These are phyloP conservation scores for Drosophila insularis DNA, from an alignment of 1,140 invertebrate species.

Conservation along the genomic window DNA sequence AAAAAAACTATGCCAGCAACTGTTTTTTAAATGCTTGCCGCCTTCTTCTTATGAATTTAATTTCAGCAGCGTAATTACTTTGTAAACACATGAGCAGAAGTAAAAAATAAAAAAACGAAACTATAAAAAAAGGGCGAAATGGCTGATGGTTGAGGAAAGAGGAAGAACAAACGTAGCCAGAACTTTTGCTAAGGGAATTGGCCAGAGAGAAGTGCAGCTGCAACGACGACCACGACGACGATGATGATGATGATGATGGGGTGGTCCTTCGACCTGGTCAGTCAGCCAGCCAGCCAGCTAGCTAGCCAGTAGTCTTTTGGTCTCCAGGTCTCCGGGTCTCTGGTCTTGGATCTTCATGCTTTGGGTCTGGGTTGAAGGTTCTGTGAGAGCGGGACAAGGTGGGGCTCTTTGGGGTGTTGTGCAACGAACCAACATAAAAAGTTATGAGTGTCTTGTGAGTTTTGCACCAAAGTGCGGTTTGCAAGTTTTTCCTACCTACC, in stretches of 20 bases:
- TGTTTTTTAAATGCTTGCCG: constrained; percentile 71
- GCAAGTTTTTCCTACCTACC: constrained; percentile 54
- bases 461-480: constrained; percentile 79
- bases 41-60: constrained; percentile 75
- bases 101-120: not conserved
- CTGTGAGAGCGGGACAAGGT: no score
- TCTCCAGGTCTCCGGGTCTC: constrained; percentile 14
- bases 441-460: constrained; percentile 81
- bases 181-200: constrained; percentile 60
- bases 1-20: constrained; percentile 57
- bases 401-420: constrained; percentile 50
- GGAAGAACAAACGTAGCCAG: constrained; percentile 21
- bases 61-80: constrained; percentile 81
- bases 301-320: constrained; percentile 19
- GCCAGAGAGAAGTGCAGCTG: constrained; percentile 63
- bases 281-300: constrained; percentile 49
- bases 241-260: constrained; percentile 32
- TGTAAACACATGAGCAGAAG: constrained; percentile 79
- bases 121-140: not conserved
- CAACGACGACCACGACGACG: not conserved
- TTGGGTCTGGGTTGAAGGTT: constrained; percentile 11
- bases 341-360: constrained; percentile 24
- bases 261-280: constrained; percentile 63
- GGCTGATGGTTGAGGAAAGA: constrained; percentile 4
- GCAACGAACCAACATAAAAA: constrained; percentile 77